Evolutionary conservation across 2,797 vertebrate genomes (phyloP).

Genomic region (Pseudomugil gertrudae): DNA sequence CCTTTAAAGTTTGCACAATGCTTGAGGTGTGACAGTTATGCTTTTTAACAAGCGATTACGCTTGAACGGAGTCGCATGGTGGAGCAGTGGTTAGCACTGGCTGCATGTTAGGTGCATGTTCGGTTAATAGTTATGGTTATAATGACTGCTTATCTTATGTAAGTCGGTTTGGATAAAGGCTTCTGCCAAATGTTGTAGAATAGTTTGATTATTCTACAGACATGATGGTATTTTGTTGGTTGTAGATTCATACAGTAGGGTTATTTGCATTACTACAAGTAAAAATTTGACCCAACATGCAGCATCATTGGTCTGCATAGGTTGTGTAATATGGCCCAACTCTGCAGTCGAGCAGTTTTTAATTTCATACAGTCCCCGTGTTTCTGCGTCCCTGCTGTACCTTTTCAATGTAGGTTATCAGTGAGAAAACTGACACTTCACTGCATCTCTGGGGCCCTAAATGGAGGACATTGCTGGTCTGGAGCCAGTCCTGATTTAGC

Average conservation of each 20-base stretch:
- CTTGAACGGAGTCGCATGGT: too few relatives aligned
- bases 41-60: background rate
- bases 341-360: background rate
- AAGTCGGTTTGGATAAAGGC: too few relatives aligned
- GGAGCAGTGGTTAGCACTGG: too few relatives aligned
- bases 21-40: background rate
- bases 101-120: too few relatives aligned
- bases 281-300: slow-evolving; percentile 1
- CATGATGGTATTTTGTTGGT: background rate
- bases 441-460: slow-evolving; percentile 65
- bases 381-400: slow-evolving; percentile 10
- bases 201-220: too few relatives aligned
- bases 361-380: background rate
- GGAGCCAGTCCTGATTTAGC: slow-evolving; percentile 81
- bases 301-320: slow-evolving; percentile 5
- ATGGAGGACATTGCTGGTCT: slow-evolving; percentile 76
- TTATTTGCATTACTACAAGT: background rate
- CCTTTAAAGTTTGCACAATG: background rate
- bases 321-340: background rate
- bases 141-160: too few relatives aligned
- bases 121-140: too few relatives aligned
- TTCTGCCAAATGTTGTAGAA: too few relatives aligned
- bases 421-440: slow-evolving; percentile 65
- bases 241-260: background rate
- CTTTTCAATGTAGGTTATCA: slow-evolving; percentile 69